Evolutionary conservation across 2,797 vertebrate species (phyloP), one percentile per base, ranked within the genome.

Genomic region (Parotocinclus haroldoi): DNA sequence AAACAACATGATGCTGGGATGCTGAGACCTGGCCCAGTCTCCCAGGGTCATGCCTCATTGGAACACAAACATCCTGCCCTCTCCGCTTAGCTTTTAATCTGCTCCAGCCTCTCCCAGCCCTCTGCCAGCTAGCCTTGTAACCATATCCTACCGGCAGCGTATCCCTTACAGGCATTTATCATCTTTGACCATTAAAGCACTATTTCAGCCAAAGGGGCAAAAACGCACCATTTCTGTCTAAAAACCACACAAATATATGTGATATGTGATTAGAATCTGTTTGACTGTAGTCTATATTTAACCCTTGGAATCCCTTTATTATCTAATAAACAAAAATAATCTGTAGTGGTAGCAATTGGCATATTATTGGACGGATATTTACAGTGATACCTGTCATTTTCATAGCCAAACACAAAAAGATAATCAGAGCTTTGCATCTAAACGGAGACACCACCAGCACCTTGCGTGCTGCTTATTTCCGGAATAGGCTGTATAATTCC

Each of bases 111-210:
- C 69, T 76, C 63, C 58, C 73, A 62, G 54, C 49, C 40, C 58
- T 66, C 66, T 70, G 58, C 75, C 59, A 84, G 80, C 75, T 85
- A 78, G 82, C 83, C 79, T 80, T 87, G 92, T 91, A 93, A 94
- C 87, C 81, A 57, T 89, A 94, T 88, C 86, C 88, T 91, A 91
- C 90, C 87, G 91, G 90, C 91, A 94, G 88, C 82, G 64, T 88
- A 88, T 90, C 84, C 77, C 84, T 92, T 90, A 91, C 91, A 89
- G 81, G 83, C 91, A 92, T 93, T 91, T 87, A 91, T 93, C 92
- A 94, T 88, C 61, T 87, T 92, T 92, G 91, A 83, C 83, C 85
- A 62, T 86, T 85, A 80, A 79, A 81, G 73, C 76, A 65, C 79
- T 72, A 82, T 86, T 83, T 85, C 73, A 75, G 78, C 79, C 77